Conservation (phyloP, 2,797 vertebrate genomes). For the Pachyuromys duprasi region DNA sequence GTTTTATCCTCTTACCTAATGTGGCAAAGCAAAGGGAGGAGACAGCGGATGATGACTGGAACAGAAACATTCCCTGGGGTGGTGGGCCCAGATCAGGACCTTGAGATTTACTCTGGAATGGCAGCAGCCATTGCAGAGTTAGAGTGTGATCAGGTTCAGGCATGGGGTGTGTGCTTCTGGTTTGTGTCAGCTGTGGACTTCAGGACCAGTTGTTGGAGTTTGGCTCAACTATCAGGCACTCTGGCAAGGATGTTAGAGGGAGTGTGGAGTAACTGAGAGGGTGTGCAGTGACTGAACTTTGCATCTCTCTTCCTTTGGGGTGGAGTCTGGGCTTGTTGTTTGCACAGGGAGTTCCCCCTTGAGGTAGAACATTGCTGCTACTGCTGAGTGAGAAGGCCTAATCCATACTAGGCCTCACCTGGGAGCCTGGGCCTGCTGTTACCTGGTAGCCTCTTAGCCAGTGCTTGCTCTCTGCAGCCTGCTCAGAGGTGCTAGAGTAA, state of each 20-base stretch:
- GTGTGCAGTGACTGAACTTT: too few relatives aligned
- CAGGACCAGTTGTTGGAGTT: too few relatives aligned
- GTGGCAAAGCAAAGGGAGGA: not conserved
- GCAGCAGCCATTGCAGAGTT: not conserved
- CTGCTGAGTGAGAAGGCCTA: not conserved
- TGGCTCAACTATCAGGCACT: not conserved
- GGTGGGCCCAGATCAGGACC: not conserved
- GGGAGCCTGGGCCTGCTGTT: not conserved
- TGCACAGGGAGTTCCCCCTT: not conserved
- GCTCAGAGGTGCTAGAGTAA: not conserved
- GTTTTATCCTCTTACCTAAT: not conserved
- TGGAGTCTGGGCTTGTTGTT: not conserved
- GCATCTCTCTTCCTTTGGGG: not conserved
- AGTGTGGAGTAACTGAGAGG: not conserved
- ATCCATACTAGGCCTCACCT: not conserved
- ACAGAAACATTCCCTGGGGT: not conserved
- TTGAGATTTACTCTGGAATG: not conserved
- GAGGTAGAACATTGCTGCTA: not conserved
- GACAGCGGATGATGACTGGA: not conserved
- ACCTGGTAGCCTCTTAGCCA: not conserved
- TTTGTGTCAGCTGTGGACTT: not conserved
- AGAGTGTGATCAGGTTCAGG: not conserved
- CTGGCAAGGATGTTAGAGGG: not conserved
- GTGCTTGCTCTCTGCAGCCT: not conserved
- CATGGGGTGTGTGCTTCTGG: not conserved